These are phyloP conservation scores for Drosophila eohydei DNA, from an alignment of 2,888 invertebrate genomes.

Conservation along the genomic window DNA sequence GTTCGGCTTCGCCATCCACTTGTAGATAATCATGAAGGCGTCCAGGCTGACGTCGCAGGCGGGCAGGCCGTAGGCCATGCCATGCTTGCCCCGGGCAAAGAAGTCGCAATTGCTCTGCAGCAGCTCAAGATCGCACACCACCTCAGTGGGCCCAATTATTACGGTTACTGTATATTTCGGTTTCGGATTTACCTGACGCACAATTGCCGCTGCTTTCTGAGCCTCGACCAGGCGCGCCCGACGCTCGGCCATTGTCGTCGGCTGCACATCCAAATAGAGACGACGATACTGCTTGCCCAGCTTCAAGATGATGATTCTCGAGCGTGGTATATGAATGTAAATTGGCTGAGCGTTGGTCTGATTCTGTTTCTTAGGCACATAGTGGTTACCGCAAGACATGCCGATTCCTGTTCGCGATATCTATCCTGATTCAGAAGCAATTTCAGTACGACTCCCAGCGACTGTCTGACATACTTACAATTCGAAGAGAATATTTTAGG, in stretches of 20 bases:
- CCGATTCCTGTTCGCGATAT: no score
- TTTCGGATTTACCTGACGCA: conserved; percentile 9
- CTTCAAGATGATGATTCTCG: background rate
- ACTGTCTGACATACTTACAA: background rate
- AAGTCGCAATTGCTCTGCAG: conserved; percentile 14
- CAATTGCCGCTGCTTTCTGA: background rate
- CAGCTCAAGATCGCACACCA: conserved; percentile 37
- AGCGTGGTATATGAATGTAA: background rate
- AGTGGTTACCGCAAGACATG: background rate
- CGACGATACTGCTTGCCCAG: background rate
- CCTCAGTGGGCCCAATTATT: conserved; percentile 20
- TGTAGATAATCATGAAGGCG: conserved; percentile 28
- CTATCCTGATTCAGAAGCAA: no score
- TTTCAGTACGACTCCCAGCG: background rate
- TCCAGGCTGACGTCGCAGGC: conserved; percentile 10
- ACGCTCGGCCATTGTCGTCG: background rate
- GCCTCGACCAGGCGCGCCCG: background rate
- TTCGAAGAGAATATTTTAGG: background rate
- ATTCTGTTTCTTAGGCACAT: no score
- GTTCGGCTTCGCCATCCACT: conserved; percentile 36
- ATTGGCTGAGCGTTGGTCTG: background rate
- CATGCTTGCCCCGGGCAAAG: conserved; percentile 11
- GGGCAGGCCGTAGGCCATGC: conserved; percentile 33
- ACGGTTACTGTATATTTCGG: conserved; percentile 22
- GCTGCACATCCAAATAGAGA: conserved; percentile 3